Evolutionary conservation across 1,140 invertebrate species (phyloP).

Genomic region (Uloborus diversus): DNA sequence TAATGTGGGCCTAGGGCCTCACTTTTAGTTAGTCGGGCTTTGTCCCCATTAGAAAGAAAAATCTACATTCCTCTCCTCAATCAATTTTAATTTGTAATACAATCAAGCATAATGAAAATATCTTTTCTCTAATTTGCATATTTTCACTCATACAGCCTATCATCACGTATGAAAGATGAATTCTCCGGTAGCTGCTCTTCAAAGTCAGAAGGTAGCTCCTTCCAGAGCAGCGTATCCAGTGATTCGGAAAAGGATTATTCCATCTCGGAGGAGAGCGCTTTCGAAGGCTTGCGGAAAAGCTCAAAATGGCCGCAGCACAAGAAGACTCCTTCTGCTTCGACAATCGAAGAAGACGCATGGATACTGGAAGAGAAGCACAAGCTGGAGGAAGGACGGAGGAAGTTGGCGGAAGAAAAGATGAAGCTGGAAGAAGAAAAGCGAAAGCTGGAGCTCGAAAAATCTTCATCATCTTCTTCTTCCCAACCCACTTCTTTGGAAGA

Average conservation of each 20-base stretch:
- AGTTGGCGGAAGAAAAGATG: slow-evolving; percentile 55
- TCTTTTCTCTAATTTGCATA: too few relatives aligned
- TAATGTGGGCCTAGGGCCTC: too few relatives aligned
- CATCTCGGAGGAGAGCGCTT: slow-evolving; percentile 22
- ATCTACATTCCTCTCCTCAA: too few relatives aligned
- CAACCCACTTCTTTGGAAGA: background rate
- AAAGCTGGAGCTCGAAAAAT: slow-evolving; percentile 35
- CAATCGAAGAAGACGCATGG: slow-evolving; percentile 19
- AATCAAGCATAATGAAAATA: too few relatives aligned
- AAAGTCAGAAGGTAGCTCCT: slow-evolving; percentile 38
- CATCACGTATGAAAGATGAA: slow-evolving; percentile 38
- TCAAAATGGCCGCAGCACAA: slow-evolving; percentile 1
- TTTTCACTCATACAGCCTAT: too few relatives aligned
- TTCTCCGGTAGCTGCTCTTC: slow-evolving; percentile 47
- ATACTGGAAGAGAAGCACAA: slow-evolving; percentile 47
- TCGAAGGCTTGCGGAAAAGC: slow-evolving; percentile 10
- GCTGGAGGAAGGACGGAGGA: slow-evolving; percentile 53
- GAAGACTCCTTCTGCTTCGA: background rate
- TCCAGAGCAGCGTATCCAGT: slow-evolving; percentile 40
- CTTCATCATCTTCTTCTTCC: background rate
- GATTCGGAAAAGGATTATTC: slow-evolving; percentile 44
- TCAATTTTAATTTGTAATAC: too few relatives aligned
- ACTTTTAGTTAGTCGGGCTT: too few relatives aligned
- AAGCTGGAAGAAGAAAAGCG: slow-evolving; percentile 58
- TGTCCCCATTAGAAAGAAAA: too few relatives aligned